Conservation (phyloP, 2,888 invertebrate species). For the Resseliella maxima region DNA sequence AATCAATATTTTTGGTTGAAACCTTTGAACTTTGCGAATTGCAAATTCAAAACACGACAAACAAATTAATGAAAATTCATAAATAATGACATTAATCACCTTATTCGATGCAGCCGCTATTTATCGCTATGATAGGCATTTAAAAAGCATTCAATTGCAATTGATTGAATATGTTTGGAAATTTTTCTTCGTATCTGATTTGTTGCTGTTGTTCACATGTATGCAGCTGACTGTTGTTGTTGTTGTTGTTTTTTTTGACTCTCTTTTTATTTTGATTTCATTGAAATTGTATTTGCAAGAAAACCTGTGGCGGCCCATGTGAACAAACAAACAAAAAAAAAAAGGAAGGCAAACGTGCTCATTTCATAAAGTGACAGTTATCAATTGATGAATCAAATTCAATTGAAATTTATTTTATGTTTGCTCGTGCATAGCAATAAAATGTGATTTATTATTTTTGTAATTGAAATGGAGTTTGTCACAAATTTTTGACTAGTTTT, state of each 20-base stretch:
- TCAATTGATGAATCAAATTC: slow-evolving; percentile 2
- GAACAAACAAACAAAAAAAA: not conserved
- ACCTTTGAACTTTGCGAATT: not conserved
- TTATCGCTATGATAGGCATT: not conserved
- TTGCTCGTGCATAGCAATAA: not conserved
- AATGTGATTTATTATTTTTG: not conserved
- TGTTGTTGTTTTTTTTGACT: too few species aligned
- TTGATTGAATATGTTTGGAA: not conserved
- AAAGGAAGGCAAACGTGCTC: not conserved
- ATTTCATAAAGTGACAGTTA: not conserved
- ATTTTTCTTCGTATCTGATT: not conserved
- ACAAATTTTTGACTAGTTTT: too few species aligned
- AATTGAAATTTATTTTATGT: not conserved
- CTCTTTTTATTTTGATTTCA: too few species aligned
- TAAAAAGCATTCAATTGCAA: not conserved
- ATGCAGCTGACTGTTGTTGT: not conserved
- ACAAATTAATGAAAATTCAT: not conserved
- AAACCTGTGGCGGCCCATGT: too few species aligned
- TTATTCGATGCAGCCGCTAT: not conserved
- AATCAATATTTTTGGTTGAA: not conserved
- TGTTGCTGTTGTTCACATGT: not conserved
- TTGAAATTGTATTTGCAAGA: too few species aligned
- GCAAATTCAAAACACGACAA: not conserved
- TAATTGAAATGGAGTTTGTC: not conserved
- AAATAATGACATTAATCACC: not conserved